These are phyloP conservation scores for Mythimna pallens DNA, from an alignment of 2,888 invertebrate genomes.

Conservation along the genomic window DNA sequence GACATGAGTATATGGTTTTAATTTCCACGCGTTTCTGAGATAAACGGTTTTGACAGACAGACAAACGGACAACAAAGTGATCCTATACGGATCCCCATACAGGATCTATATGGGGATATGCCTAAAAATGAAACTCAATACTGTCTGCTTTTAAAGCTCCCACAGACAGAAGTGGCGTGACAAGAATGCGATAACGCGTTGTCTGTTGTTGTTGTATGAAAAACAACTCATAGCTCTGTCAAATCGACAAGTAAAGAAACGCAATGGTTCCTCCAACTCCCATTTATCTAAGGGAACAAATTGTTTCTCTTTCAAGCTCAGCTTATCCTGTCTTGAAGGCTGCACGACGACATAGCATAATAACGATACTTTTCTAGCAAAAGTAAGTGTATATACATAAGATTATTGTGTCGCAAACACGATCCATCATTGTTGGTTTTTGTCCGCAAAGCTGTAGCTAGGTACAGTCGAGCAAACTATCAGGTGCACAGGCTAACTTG, in stretches of 20 bases:
- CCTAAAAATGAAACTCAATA: background rate
- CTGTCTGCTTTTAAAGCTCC: background rate
- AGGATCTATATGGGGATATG: no score
- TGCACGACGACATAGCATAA: constrained; percentile 22
- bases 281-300: constrained; percentile 32
- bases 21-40: no score
- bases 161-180: no score
- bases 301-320: constrained; percentile 21
- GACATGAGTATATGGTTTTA: no score
- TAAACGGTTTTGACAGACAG: no score
- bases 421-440: constrained; percentile 74
- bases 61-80: no score
- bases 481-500: background rate
- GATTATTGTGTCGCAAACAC: constrained; percentile 59
- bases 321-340: constrained; percentile 44
- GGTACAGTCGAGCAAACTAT: constrained; percentile 23
- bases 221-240: background rate
- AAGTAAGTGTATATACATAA: constrained; percentile 43
- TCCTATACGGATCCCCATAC: no score
- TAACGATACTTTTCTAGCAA: constrained; percentile 41
- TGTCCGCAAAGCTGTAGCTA: constrained; percentile 58
- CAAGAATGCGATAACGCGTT: background rate
- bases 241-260: constrained; percentile 19
- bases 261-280: constrained; percentile 1
- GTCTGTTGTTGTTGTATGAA: background rate